Evolutionary conservation across 2,113 vertebrate genomes (phyloP), one percentile per base, ranked within the genome.

Genomic region (Mystacornis crossleyi): DNA sequence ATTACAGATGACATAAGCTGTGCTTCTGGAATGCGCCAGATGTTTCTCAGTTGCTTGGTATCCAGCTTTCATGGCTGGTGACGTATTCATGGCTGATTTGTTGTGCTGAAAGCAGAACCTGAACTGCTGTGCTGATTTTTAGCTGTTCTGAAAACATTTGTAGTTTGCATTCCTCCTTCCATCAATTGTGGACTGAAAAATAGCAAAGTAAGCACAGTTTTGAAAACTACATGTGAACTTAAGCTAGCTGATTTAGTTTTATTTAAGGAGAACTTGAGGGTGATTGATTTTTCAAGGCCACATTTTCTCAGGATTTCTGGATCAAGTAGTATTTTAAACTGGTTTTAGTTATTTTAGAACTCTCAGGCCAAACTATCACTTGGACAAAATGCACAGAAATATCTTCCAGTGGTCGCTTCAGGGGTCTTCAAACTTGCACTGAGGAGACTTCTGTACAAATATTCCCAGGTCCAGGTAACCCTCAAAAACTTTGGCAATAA

Each of bases 31-130:
- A 61, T 1, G 17, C 43, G 40, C 60, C 80, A 88, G 75, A 83
- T 92, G 90, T 96, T 96, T 94, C 86, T 78, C 75, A 77, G 3
- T 81, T 2, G 12, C 77, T 86, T 93, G 82, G 82, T 67, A 42
- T 66, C 67, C 71, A 89, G 38, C 79, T 92, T 93, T 67, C 55
- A 23, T n/a, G 78, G 81, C 64, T 97, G 60, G 72, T 90, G 74
- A 69, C 50, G 26, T 50, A 64, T 61, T 90, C 11, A 9, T 50
- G 60, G 33, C 62, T 77, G 85, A 71, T 62, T 26, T 78, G 66
- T 72, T 75, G 67, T 64, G 72, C 54, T 89, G 65, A 77, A 82
- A 88, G 74, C 64, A 82, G 62, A 93, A 53, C 74, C 31, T 73
- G 26, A 93, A 38, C 53, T 81, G 43, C 64, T 55, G 29, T 0